Evolutionary conservation across 1,140 invertebrate genomes (phyloP), one percentile per base, ranked within the genome.

Genomic region (Pristionchus pacificus): DNA sequence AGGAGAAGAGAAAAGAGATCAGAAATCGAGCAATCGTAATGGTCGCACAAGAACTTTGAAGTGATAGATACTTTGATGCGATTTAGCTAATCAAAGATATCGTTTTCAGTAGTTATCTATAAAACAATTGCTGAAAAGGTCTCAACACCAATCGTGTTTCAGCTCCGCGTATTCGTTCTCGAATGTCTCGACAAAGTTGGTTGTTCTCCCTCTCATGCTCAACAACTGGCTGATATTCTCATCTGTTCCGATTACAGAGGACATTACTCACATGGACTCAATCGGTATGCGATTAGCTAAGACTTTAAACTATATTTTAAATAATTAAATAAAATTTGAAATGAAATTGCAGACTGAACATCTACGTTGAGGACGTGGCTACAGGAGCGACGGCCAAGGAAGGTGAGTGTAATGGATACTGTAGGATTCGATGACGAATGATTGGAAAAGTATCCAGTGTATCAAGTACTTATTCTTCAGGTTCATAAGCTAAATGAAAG

Each of bases 201-300:
- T 1, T 88, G 90, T 0, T 87, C 87, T 2, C 66, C 79, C 31
- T 85, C 86, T 6, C 88, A 93, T 80, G 91, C 91, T 0, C 79
- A 85, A 28, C 86, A 87, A 30, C 87, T 93, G 70, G 91, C 90
- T 0, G 89, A 92, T 76, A 87, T 92, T 61, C 85, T 96, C 15
- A 87, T 92, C 65, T 89, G 89, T 60, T 92, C 92, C 28, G 93
- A 96, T 85, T 89, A 90, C 77, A 84, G 92, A 57, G 93, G 93
- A 3, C 92, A 95, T 83, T 93, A 90, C 78, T 93, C 92, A 77
- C 93, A 96, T 85, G 93, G 93, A 49, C 88, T 95, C 76, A 95
- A 95, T 83, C 87, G 93, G 80, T 85, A 49, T 10, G 38, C 19
- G 19, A 49, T 10, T 10, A 19, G 19, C 38, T 49, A 6, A 10